Percentiles rank a stretch among this genome's conserved stretches.
phyloP scores from a whole-genome alignment of 2,888 invertebrate genomes.

The Tipula lateralis region DNA sequence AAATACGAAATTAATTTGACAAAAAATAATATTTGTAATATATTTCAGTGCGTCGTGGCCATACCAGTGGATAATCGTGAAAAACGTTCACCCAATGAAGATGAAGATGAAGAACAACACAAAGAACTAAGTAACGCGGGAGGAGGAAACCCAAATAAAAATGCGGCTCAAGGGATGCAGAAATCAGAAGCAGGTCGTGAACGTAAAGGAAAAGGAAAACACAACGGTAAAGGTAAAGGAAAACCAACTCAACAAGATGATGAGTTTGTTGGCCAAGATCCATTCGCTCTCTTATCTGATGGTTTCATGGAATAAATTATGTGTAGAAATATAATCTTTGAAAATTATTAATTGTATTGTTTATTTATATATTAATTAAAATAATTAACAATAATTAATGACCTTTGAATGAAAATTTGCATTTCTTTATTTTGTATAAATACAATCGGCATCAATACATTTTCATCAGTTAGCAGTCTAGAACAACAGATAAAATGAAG shows the following conservation, averaged over 20 bases:
- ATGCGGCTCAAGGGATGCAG: neutral
- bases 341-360: neutral
- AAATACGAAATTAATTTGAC: neutral
- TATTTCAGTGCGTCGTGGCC: neutral
- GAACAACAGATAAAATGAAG: neutral
- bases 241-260: neutral
- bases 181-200: neutral
- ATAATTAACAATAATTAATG: too few relatives aligned
- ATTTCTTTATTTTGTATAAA: neutral
- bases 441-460: too few relatives aligned
- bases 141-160: neutral
- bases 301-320: neutral
- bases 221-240: neutral
- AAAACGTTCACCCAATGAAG: neutral
- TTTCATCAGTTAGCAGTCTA: too few relatives aligned
- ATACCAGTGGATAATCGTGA: neutral
- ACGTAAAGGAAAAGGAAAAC: neutral
- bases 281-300: neutral
- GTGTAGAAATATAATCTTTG: neutral
- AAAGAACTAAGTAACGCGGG: neutral
- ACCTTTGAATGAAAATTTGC: too few relatives aligned
- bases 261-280: neutral
- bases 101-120: neutral
- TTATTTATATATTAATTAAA: neutral
- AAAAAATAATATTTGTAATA: neutral